phyloP scores from a whole-genome alignment of 2,888 invertebrate species.

The Caenorhabditis macrosperma region DNA sequence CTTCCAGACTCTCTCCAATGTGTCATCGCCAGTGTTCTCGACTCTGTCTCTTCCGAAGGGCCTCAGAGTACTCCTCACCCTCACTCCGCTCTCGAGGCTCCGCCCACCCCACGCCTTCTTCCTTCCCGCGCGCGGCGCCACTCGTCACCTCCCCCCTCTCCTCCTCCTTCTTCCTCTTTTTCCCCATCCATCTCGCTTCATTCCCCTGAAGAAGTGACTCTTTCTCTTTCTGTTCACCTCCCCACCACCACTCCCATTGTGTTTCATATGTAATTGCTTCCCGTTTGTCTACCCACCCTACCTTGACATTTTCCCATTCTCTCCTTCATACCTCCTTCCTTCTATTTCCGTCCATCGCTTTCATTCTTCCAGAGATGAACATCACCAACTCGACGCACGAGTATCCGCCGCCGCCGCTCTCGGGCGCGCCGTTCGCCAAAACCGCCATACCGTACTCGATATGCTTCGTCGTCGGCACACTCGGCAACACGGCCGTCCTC shows the following conservation, averaged over 20 bases:
- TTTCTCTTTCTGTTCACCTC: background rate
- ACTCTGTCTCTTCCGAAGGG: slow-evolving; percentile 16
- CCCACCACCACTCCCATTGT: background rate
- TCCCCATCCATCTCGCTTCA: slow-evolving; percentile 13
- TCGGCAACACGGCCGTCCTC: slow-evolving; percentile 71
- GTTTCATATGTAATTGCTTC: background rate
- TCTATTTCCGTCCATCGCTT: background rate
- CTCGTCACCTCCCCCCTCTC: slow-evolving; percentile 5
- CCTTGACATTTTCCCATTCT: background rate
- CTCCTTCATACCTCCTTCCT: background rate
- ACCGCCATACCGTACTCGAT: slow-evolving; percentile 66
- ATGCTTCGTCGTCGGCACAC: slow-evolving; percentile 65
- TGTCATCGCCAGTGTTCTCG: slow-evolving; percentile 40
- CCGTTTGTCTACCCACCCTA: background rate
- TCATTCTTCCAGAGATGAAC: slow-evolving; percentile 38
- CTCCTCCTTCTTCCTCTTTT: slow-evolving; percentile 15
- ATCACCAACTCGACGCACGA: slow-evolving; percentile 33
- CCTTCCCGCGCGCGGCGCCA: too few relatives aligned
- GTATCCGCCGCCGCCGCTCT: slow-evolving; percentile 61
- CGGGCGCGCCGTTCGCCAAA: slow-evolving; percentile 53
- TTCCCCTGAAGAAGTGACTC: background rate
- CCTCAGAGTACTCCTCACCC: slow-evolving; percentile 26
- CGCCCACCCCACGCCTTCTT: slow-evolving; percentile 34
- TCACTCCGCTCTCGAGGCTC: slow-evolving; percentile 4
- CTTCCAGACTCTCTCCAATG: slow-evolving; percentile 19